Percentiles rank a stretch among this genome's conserved stretches.
Conservation (phyloP, 2,888 invertebrate species). For the Drosophila subsilvestris region DNA sequence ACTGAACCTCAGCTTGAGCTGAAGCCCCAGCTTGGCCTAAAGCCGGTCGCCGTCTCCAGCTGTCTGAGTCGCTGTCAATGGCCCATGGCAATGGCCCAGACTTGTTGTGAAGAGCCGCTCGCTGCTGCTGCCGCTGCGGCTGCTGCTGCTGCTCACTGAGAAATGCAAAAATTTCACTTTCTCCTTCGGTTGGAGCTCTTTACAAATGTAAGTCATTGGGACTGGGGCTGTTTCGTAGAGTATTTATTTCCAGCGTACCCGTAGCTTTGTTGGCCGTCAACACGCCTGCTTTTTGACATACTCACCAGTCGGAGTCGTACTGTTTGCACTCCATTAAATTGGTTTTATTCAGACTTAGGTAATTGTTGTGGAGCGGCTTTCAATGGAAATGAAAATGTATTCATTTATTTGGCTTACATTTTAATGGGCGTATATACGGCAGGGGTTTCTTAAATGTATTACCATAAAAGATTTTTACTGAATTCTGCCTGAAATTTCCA, state of each 20-base stretch:
- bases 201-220: slow-evolving; percentile 75
- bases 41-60: slow-evolving; percentile 6
- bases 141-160: slow-evolving; percentile 39
- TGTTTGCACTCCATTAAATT: slow-evolving; percentile 37
- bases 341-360: slow-evolving; percentile 21
- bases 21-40: slow-evolving; percentile 17
- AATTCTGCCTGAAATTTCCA: neutral
- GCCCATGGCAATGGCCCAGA: slow-evolving; percentile 54
- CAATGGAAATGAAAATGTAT: slow-evolving; percentile 18
- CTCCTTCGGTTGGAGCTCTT: slow-evolving; percentile 56
- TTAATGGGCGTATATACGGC: neutral
- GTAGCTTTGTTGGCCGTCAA: slow-evolving; percentile 32
- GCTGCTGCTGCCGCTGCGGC: slow-evolving; percentile 25
- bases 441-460: neutral
- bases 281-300: slow-evolving; percentile 16
- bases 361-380: slow-evolving; percentile 11
- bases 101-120: slow-evolving; percentile 22
- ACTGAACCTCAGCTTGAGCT: slow-evolving; percentile 29
- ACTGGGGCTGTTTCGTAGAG: slow-evolving; percentile 44
- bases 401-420: neutral
- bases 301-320: neutral
- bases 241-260: slow-evolving; percentile 36
- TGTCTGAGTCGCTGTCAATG: slow-evolving; percentile 26
- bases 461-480: neutral
- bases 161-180: slow-evolving; percentile 81